Evolutionary conservation across 2,888 invertebrate genomes (phyloP).

Genomic region (Cheilosia vulpina): DNA sequence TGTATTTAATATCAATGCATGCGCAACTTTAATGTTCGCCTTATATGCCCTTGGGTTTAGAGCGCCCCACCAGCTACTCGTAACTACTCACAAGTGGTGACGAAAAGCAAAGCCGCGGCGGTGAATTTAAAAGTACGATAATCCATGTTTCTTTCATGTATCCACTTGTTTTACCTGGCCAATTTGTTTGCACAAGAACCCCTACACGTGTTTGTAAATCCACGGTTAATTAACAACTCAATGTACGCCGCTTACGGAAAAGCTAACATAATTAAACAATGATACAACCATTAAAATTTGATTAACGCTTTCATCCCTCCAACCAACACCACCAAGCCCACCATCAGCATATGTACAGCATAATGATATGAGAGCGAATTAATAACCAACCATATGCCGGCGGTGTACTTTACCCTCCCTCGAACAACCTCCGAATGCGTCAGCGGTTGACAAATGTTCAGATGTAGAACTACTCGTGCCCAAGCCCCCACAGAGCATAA

Average conservation of each 20-base stretch:
- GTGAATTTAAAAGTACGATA: no score
- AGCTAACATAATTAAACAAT: slow-evolving; percentile 73
- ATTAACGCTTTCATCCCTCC: slow-evolving; percentile 58
- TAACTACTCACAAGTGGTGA: no score
- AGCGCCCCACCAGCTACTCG: not conserved
- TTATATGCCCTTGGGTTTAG: not conserved
- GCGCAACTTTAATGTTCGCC: slow-evolving; percentile 21
- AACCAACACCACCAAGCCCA: slow-evolving; percentile 14
- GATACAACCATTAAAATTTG: slow-evolving; percentile 74
- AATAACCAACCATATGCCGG: slow-evolving; percentile 50
- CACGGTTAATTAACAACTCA: slow-evolving; percentile 72
- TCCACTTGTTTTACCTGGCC: slow-evolving; percentile 5
- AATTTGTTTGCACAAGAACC: slow-evolving; percentile 12
- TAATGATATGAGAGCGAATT: slow-evolving; percentile 48
- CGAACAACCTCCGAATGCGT: slow-evolving; percentile 8
- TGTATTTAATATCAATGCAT: slow-evolving; percentile 39
- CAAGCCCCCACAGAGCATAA: slow-evolving; percentile 24
- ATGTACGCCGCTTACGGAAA: slow-evolving; percentile 59
- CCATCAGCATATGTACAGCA: slow-evolving; percentile 40
- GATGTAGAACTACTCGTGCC: slow-evolving; percentile 13
- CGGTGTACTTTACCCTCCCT: not conserved
- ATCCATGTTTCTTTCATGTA: not conserved
- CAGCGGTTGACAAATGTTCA: slow-evolving; percentile 59
- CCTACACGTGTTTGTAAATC: slow-evolving; percentile 32
- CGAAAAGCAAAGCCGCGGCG: no score